A percentile compares a stretch with the other conserved stretches of the same genome.
phyloP scores from a whole-genome alignment of 1,140 invertebrate genomes.

The Lepeophtheirus salmonis region DNA sequence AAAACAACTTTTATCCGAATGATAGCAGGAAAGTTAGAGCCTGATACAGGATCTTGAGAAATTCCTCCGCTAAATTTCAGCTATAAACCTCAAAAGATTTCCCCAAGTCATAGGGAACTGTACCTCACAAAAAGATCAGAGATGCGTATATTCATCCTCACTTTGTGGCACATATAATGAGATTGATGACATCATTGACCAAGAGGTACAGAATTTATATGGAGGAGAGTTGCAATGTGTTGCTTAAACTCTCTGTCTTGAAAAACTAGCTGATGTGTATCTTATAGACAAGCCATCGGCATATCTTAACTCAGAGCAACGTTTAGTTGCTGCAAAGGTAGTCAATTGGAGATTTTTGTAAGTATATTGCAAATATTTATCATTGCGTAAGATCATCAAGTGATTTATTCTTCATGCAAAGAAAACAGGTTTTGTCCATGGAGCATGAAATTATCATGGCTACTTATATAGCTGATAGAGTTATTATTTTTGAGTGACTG shows the following conservation, averaged over 20 bases:
- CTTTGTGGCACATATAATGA: constrained; percentile 27
- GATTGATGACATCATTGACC: constrained; percentile 95
- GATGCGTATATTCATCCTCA: constrained; percentile 93
- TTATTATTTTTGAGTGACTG: constrained; percentile 91
- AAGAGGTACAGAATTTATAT: constrained; percentile 95
- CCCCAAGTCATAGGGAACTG: constrained; percentile 84
- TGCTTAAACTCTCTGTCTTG: constrained; percentile 81
- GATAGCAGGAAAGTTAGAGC: constrained; percentile 80
- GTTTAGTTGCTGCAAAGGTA: constrained; percentile 97
- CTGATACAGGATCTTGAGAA: constrained; percentile 65
- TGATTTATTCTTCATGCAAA: constrained; percentile 98
- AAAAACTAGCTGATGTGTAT: constrained; percentile 97
- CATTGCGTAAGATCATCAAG: constrained; percentile 21
- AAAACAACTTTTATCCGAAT: constrained; percentile 98
- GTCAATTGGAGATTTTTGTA: not conserved
- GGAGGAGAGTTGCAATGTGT: constrained; percentile 98
- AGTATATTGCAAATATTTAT: no score
- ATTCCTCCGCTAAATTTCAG: constrained; percentile 88
- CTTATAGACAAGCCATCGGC: constrained; percentile 98
- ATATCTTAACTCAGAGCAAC: constrained; percentile 97
- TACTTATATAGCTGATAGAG: constrained; percentile 92
- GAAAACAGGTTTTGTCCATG: constrained; percentile 96
- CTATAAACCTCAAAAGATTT: constrained; percentile 99
- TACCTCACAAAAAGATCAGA: constrained; percentile 86
- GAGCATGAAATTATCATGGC: constrained; percentile 99